Evolutionary conservation across 92 coral and sea anemone species (phyloP), one percentile per base, ranked within the genome.

Genomic region (Chrysogorgia sp.): DNA sequence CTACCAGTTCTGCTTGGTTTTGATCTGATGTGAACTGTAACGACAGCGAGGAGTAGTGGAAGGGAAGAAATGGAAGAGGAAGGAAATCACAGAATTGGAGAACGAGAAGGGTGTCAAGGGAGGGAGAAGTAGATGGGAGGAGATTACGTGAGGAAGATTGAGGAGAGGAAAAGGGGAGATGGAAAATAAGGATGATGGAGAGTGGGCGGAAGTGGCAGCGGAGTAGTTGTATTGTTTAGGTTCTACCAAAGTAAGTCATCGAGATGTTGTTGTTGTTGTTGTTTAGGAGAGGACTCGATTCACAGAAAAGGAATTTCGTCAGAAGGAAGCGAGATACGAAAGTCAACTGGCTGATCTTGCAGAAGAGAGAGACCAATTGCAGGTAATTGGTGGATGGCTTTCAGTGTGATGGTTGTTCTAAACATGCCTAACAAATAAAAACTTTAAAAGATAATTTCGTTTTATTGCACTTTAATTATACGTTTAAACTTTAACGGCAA

Each of bases 341-440:
- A 97, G 90, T 52, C 96, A 90, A 37, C 87, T 96, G 13, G 99
- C 99, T 52, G 99, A 96, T 65, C 85, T 96, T 0, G 91, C 89
- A 40, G 99, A 96, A 59, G 99, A 96, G 37, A 92, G 92, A 79
- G 99, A 96, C 22, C 99, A 96, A 29, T 53, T 96, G 26, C 99
- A 96, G 97, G 99, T 96, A 47, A 47, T 47, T n/a, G 15, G 15
- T 47, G 14, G 53, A 7, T 47, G 43, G 43, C 12, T 37, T 37
- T 37, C 43, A 37, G 43, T 37, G 43, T 5, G 43, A n/a, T n/a
- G n/a, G 4, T 28, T 35, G 34, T 20, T 34, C n/a, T 26, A 2
- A 13, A 56, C 12, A 2, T 30, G 26, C 22, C n/a, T n/a, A n/a
- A n/a, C n/a, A n/a, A n/a, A n/a, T n/a, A n/a, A n/a, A n/a, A n/a